Conservation (phyloP, 2,888 invertebrate genomes). For the Drosophila gaucha region DNA sequence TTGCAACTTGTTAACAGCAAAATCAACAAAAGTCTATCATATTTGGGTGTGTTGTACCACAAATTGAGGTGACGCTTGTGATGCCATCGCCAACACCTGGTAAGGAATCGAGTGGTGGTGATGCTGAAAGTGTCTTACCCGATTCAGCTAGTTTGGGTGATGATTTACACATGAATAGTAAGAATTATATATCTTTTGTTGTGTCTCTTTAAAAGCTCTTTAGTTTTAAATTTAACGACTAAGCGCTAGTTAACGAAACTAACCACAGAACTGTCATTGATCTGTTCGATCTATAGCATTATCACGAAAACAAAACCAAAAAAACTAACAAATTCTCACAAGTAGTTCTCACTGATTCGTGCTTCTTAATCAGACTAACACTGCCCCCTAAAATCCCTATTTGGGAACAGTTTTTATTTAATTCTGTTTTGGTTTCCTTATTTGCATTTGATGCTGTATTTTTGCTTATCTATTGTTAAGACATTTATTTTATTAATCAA, state of each 20-base stretch:
- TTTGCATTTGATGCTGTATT: slow-evolving; percentile 53
- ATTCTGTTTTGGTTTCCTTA: slow-evolving; percentile 1
- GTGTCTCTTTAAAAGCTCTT: slow-evolving; percentile 69
- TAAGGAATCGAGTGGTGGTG: slow-evolving; percentile 93
- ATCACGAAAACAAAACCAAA: slow-evolving; percentile 1
- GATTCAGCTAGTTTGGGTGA: slow-evolving; percentile 94
- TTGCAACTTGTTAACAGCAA: slow-evolving; percentile 68
- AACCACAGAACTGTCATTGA: slow-evolving; percentile 32
- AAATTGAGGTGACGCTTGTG: slow-evolving; percentile 94
- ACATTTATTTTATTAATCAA: slow-evolving; percentile 10
- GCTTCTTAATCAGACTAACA: slow-evolving; percentile 18
- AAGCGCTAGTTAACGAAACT: slow-evolving; percentile 43
- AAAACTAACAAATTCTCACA: slow-evolving; percentile 35
- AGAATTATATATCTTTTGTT: slow-evolving; percentile 81
- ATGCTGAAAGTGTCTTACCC: slow-evolving; percentile 93
- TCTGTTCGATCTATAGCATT: slow-evolving; percentile 6
- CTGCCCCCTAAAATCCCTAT: slow-evolving; percentile 11
- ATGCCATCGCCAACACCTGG: slow-evolving; percentile 93
- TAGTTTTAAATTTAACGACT: slow-evolving; percentile 59
- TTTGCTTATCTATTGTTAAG: slow-evolving; percentile 41
- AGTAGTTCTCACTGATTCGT: slow-evolving; percentile 55
- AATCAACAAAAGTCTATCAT: slow-evolving; percentile 86
- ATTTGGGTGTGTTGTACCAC: slow-evolving; percentile 92
- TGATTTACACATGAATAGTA: slow-evolving; percentile 88
- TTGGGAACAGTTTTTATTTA: slow-evolving; percentile 34